These are phyloP conservation scores for Tor tambroides DNA, from an alignment of 2,113 vertebrate genomes.

Conservation along the genomic window DNA sequence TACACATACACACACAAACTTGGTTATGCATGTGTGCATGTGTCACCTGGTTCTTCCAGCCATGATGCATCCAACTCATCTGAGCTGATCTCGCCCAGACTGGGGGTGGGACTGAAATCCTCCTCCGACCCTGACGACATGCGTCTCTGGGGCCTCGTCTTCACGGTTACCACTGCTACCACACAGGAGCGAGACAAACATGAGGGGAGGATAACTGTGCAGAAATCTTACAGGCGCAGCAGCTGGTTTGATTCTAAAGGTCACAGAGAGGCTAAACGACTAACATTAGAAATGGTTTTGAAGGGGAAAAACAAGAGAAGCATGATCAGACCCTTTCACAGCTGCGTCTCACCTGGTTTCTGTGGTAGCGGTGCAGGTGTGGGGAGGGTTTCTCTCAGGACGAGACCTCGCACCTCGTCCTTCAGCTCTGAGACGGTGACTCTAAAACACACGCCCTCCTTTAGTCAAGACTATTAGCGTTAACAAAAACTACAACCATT, in stretches of 20 bases:
- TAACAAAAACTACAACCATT: neutral
- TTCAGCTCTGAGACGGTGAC: slow-evolving; percentile 73
- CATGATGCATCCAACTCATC: slow-evolving; percentile 78
- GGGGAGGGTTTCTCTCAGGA: slow-evolving; percentile 57
- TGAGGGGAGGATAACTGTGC: neutral
- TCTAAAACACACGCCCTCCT: slow-evolving; percentile 56
- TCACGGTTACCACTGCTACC: slow-evolving; percentile 38
- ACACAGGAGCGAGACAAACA: slow-evolving; percentile 10
- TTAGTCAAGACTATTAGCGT: neutral
- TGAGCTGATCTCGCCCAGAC: slow-evolving; percentile 77
- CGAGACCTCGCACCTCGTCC: slow-evolving; percentile 72
- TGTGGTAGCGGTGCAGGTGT: slow-evolving; percentile 32
- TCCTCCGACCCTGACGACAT: slow-evolving; percentile 66
- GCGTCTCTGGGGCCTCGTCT: slow-evolving; percentile 41
- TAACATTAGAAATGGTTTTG: neutral
- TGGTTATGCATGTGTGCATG: neutral
- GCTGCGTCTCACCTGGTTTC: slow-evolving; percentile 49
- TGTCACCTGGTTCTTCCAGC: slow-evolving; percentile 67
- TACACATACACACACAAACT: too few relatives aligned
- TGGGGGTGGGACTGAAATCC: slow-evolving; percentile 76
- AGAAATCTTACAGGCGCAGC: neutral
- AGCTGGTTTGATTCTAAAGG: neutral
- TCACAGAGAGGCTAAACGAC: neutral
- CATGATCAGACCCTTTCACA: neutral
- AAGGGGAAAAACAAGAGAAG: neutral